These are phyloP conservation scores for Augochlorella aurata DNA, from an alignment of 2,888 invertebrate species.

Conservation along the genomic window DNA sequence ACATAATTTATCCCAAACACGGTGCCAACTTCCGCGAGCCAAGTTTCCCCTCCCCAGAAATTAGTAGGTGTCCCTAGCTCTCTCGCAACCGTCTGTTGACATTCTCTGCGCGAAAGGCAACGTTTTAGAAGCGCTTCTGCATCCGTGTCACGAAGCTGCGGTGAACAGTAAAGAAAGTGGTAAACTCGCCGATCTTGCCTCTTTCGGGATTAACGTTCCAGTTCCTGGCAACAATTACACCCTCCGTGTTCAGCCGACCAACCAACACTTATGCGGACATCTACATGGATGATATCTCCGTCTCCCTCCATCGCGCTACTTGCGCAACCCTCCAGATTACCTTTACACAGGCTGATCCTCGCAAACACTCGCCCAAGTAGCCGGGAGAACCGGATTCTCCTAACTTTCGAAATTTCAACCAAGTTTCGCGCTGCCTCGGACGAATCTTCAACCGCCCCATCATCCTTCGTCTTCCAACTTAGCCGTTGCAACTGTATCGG, in stretches of 20 bases:
- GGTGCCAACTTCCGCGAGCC: slow-evolving; percentile 35
- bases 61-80: slow-evolving; percentile 51
- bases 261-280: slow-evolving; percentile 18
- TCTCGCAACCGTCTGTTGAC: slow-evolving; percentile 47
- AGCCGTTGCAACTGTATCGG: slow-evolving; percentile 17
- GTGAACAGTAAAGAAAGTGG: slow-evolving; percentile 58
- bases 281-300: slow-evolving; percentile 8
- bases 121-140: slow-evolving; percentile 42
- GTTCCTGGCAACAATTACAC: slow-evolving; percentile 48
- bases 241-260: slow-evolving; percentile 25
- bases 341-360: slow-evolving; percentile 21
- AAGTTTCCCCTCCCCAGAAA: slow-evolving; percentile 55
- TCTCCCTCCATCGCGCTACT: background rate
- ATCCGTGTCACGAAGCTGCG: slow-evolving; percentile 60
- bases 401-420: slow-evolving; percentile 24
- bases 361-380: slow-evolving; percentile 15
- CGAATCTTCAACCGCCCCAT: slow-evolving; percentile 28
- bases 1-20: slow-evolving; percentile 56
- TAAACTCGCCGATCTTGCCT: slow-evolving; percentile 57
- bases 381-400: slow-evolving; percentile 13
- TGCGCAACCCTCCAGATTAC: slow-evolving; percentile 22
- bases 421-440: slow-evolving; percentile 32
- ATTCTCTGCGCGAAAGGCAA: slow-evolving; percentile 34
- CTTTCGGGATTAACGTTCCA: slow-evolving; percentile 66
- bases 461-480: slow-evolving; percentile 43